phyloP scores from a whole-genome alignment of 2,888 invertebrate genomes.

The Chymomyza caudatula region DNA sequence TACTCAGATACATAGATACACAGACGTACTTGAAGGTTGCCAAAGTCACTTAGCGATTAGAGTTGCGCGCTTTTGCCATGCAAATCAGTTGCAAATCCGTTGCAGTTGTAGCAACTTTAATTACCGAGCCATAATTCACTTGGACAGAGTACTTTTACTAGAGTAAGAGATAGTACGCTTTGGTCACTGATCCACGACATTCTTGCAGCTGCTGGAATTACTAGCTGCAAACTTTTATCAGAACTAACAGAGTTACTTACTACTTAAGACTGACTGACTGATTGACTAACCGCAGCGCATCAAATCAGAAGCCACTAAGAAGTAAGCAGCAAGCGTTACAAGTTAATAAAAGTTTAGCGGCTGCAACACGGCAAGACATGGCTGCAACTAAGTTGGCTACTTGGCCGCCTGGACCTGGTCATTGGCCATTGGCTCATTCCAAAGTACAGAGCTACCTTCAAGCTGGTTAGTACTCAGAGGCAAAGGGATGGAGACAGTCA shows the following conservation, averaged over 20 bases:
- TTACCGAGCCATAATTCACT: conserved; percentile 3
- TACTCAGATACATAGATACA: background rate
- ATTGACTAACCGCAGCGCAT: background rate
- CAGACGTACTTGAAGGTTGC: background rate
- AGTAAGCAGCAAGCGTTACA: conserved; percentile 51
- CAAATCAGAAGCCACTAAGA: conserved; percentile 17
- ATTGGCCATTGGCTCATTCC: conserved; percentile 2
- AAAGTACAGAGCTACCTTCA: background rate
- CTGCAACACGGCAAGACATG: conserved; percentile 16
- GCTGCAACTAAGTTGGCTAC: background rate
- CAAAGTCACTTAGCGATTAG: conserved; percentile 26
- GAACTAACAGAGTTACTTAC: background rate
- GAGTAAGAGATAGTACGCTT: conserved; percentile 42
- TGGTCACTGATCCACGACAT: conserved; percentile 63
- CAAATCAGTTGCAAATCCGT: conserved; percentile 58
- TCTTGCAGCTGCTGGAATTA: conserved; percentile 47
- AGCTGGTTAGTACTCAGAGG: background rate
- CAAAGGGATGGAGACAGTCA: conserved; percentile 12
- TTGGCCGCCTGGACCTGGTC: conserved; percentile 12
- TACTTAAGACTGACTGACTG: background rate
- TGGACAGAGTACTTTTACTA: background rate
- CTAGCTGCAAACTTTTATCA: conserved; percentile 2
- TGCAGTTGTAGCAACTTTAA: conserved; percentile 19
- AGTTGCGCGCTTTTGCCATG: conserved; percentile 36
- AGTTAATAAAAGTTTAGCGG: conserved; percentile 62